Base-by-base conservation (phyloP, 2,797 vertebrate genomes). In the Catharus ustulatus region DNA sequence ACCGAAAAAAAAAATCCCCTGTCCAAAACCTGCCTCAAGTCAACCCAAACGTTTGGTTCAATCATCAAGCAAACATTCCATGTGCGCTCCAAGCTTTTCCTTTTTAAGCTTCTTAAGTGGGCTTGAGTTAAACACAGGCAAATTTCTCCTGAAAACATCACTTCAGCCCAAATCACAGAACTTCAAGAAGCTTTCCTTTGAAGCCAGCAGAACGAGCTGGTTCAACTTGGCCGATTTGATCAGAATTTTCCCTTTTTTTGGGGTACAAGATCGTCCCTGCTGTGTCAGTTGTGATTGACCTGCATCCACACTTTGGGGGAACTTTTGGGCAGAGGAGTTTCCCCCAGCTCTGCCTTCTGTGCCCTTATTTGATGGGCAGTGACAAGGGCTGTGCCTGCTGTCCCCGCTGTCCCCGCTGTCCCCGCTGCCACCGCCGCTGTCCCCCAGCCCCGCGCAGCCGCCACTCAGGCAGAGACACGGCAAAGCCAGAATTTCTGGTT, bases 401-500 rank as follows among this genome's bases (percentile, higher is more conserved):
- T 14, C 71, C 40, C 77, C 2, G 2, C 61, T 40, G 76, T 13
- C 38, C 45, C 75, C 3, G 3, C 77, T 83, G 43, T 13, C 69
- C 40, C 77, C 2, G 2, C 61, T 40, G 76, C 13, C 75, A 21
- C 75, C 2, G 0, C 36, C 6, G 19, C 64, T 62, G 73, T 55
- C 42, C 73, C 54, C 73, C 16, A 14, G 57, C 42, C 21, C 48
- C 57, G n/a, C 3, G 1, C 63, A 21, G 19, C 69, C 2, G 10
- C 55, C 3, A 21, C 32, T 57, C 32, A 6, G n/a, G 21, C 54
- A 21, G 23, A 79, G 64, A 5, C 46, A 17, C 15, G 15, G 89
- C 92, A 68, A 63, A 95, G 89, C 86, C 82, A 76, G 95, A 75
- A 94, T 90, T 94, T 94, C 96, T 96, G 95, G 86, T 95, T 95